Evolutionary conservation across 2,888 invertebrate species (phyloP), one percentile per base, ranked within the genome.

Genomic region (Limnephilus rhombicus): DNA sequence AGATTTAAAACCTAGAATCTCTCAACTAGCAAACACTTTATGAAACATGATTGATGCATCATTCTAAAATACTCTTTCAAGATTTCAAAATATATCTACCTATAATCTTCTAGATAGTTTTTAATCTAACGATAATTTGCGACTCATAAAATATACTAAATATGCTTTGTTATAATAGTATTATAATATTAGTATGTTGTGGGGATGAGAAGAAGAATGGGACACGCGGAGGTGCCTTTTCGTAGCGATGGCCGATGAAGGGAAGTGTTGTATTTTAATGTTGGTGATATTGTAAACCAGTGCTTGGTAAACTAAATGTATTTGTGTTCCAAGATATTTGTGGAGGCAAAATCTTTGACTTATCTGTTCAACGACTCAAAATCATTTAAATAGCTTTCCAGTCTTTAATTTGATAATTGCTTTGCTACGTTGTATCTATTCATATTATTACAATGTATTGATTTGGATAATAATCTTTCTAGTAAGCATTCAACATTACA

Each of bases 51-150:
- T 82, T 82, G 82, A 82, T 82, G 34, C 82, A 18, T 82, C 31
- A 13, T 82, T 82, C 34, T 34, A 34, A 82, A 82, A 82, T 82
- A 82, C 29, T 34, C 34, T 82, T 82, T 82, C 29, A 82, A 82
- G 82, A 68, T 82, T 82, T 34, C 31, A 31, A 82, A 45, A 41
- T 85, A 34, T 85, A 37, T 45, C 11, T 45, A 45, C 45, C 45
- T 45, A 45, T 85, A 85, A 85, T 41, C 85, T 41, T 85, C 34
- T 85, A 85, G 85, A 45, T 85, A 85, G 85, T 34, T 45, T 85
- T 13, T 85, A 85, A 85, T 85, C 85, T 85, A 41, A 82, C 9
- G 82, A 82, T 82, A 82, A 86, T 45, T 86, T 86, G 86, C 86
- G 15, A 49, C 37, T 83, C 34, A 83, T 83, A n/a, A 83, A 45